phyloP scores from a whole-genome alignment of 2,797 vertebrate species.

The Aselliscus stoliczkanus region DNA sequence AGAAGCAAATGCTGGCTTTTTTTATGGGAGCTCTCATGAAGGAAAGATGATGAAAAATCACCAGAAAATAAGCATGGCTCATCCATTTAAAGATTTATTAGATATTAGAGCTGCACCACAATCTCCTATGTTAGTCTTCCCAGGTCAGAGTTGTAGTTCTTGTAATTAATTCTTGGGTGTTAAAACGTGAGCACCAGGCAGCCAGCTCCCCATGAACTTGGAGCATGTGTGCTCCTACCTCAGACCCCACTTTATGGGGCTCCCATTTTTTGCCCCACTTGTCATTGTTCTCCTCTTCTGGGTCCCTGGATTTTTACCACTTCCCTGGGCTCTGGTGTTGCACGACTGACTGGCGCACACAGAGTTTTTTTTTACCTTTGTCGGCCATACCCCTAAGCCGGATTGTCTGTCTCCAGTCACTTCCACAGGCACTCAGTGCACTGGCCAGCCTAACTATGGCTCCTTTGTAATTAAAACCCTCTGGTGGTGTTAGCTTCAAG shows the following conservation, averaged over 20 bases:
- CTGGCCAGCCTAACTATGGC: background rate
- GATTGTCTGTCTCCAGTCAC: background rate
- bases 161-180: background rate
- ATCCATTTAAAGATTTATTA: conserved; percentile 47
- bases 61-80: background rate
- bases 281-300: background rate
- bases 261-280: background rate
- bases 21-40: background rate
- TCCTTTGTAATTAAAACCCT: conserved; percentile 47
- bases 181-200: background rate
- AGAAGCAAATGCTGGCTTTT: conserved; percentile 14
- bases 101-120: background rate
- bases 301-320: background rate
- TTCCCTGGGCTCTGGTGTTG: background rate
- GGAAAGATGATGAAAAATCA: conserved; percentile 36
- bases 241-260: background rate
- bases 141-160: conserved; percentile 17
- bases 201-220: background rate
- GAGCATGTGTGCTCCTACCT: background rate
- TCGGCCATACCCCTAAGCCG: background rate
- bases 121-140: background rate
- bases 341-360: background rate
- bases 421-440: background rate
- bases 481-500: background rate
- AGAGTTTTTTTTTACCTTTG: conserved; percentile 48